A percentile compares a stretch with the other conserved stretches of the same genome.
Evolutionary conservation across 2,797 vertebrate genomes (phyloP).

Genomic region (Cyprinella venusta): DNA sequence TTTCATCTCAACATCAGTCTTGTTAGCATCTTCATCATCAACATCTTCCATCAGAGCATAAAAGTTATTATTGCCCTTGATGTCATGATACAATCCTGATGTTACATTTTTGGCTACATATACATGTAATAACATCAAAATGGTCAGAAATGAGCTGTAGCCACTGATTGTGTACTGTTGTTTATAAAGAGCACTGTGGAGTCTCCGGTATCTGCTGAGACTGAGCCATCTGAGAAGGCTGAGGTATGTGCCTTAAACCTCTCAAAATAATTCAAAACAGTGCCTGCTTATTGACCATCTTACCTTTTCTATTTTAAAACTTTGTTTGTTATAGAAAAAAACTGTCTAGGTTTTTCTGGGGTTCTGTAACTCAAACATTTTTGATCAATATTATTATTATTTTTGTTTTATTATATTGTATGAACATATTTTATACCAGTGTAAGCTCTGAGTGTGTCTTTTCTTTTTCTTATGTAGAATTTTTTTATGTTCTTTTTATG

Average conservation of each 20-base stretch:
- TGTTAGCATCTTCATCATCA: slow-evolving; percentile 5
- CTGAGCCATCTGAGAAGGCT: slow-evolving; percentile 68
- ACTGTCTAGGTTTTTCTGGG: not conserved
- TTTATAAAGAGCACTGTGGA: slow-evolving; percentile 72
- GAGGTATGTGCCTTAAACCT: slow-evolving; percentile 68
- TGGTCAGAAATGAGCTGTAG: not conserved
- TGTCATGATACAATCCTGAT: slow-evolving; percentile 4
- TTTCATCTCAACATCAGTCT: not conserved
- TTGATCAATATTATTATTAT: not conserved
- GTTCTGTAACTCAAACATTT: not conserved
- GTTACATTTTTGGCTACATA: slow-evolving; percentile 6
- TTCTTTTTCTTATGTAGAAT: not conserved
- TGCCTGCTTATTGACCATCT: not conserved
- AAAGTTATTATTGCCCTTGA: not conserved
- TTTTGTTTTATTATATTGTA: slow-evolving; percentile 1
- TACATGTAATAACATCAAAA: not conserved
- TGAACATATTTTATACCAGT: not conserved
- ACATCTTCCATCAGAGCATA: slow-evolving; percentile 11
- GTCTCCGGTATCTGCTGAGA: slow-evolving; percentile 68
- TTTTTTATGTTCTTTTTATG: not conserved
- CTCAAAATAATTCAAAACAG: not conserved
- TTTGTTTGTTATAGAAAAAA: not conserved
- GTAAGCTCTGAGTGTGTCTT: not conserved
- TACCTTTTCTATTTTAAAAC: not conserved
- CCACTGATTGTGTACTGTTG: slow-evolving; percentile 50